A percentile compares a stretch with the other conserved stretches of the same genome.
These are phyloP conservation scores for Erpobdella octoculata DNA, from an alignment of 2,888 invertebrate genomes.

Conservation along the genomic window DNA sequence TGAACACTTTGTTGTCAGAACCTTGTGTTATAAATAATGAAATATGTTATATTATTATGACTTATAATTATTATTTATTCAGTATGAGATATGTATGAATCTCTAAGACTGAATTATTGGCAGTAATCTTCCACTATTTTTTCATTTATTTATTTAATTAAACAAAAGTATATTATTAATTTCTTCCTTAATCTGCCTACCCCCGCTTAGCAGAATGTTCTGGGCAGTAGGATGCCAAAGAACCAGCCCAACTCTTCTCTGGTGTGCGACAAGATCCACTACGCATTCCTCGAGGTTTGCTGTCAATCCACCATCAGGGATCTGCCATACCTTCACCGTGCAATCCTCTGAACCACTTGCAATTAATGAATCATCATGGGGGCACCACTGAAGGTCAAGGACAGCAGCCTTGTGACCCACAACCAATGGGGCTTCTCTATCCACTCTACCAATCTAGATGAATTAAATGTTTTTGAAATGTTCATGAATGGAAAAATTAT, in stretches of 20 bases:
- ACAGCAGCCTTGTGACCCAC: constrained; percentile 86
- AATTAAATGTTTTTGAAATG: background rate
- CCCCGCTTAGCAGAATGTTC: constrained; percentile 80
- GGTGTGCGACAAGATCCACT: constrained; percentile 79
- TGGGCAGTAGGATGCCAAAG: constrained; percentile 90
- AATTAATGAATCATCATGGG: constrained; percentile 90
- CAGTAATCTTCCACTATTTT: too few relatives aligned
- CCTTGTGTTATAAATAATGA: constrained; percentile 53
- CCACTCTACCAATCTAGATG: constrained; percentile 64
- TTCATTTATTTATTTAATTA: too few relatives aligned
- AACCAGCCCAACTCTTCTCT: constrained; percentile 77
- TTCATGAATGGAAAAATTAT: too few relatives aligned
- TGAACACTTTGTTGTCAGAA: constrained; percentile 61
- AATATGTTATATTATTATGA: background rate
- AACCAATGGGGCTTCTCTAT: constrained; percentile 69
- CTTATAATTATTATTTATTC: too few relatives aligned
- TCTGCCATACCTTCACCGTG: constrained; percentile 72
- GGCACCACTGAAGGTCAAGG: constrained; percentile 88
- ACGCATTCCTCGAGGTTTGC: constrained; percentile 62
- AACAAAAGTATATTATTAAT: too few relatives aligned
- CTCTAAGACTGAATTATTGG: too few relatives aligned
- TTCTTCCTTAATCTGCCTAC: constrained; percentile 54
- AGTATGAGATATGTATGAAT: too few relatives aligned
- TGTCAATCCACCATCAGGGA: constrained; percentile 73
- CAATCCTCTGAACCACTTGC: constrained; percentile 91